Evolutionary conservation across 1,140 invertebrate species (phyloP), one percentile per base, ranked within the genome.

Genomic region (Drosophila ironensis): DNA sequence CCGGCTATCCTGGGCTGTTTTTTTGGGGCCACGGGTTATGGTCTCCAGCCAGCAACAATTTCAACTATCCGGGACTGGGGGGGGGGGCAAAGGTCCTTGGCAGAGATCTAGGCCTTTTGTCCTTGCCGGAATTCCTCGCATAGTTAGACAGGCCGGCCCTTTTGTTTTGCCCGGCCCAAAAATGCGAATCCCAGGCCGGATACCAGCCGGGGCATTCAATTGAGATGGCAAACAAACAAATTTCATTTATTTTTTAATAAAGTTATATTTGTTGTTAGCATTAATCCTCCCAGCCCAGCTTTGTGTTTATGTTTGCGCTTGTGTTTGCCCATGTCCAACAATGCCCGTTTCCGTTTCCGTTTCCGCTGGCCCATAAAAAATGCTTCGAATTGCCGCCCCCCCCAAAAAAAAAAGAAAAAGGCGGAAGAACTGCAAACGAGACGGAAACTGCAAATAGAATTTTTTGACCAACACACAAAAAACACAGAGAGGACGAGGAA

Each of bases 221-320:
- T 40, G 35, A 38, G 17, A 51, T 53, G 25, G 61, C 51, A 69
- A 56, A 42, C 70, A 71, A 40, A 75, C 76, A 70, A 82, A 82
- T 82, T 82, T 84, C 74, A 84, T 84, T 74, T 84, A 86, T 84
- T 86, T 84, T 84, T 86, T 84, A 84, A 84, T 84, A 84, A 84
- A 84, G 80, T 84, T 84, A 86, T 86, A 86, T 84, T 84, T 84
- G 80, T 74, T 86, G 74, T 86, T 71, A 63, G 69, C 74, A 74
- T 84, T 82, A 84, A 86, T 71, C 63, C 74, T 67, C 48, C 20
- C 60, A 11, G 60, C 7, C 19, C 20, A 17, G 42, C 41, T 40
- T 20, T 42, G 22, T 50, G 16, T 27, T 11, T 46, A 3, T 40
- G 48, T 40, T 9, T n/a, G 11, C 5, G 48, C 19, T 40, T 61